Evolutionary conservation across 2,113 vertebrate genomes (phyloP), one percentile per base, ranked within the genome.

Genomic region (Festucalex cinctus): DNA sequence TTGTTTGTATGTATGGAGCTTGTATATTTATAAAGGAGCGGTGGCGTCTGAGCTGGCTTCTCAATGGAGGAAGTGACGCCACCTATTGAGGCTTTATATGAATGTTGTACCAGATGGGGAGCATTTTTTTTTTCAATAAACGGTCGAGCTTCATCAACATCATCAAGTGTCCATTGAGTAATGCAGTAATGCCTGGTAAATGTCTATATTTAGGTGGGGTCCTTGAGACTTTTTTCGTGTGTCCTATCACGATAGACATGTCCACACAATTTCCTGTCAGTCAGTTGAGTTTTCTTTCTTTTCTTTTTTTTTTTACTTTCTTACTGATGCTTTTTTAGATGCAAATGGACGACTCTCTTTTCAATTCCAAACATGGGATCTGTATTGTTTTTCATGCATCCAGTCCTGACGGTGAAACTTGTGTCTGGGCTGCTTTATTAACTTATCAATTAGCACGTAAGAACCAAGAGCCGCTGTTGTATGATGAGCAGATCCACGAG

Each of bases 1-100:
- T 86, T 82, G 75, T 86, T 84, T 84, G 85, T 92, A 91, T 91
- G 91, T 92, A 90, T 88, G 87, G 83, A 87, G 14, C 48, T 51
- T 49, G 63, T 65, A 32, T 65, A 39, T 61, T 91, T 91, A 91
- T 89, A 88, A 82, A 86, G 78, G 79, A 78, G 46, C 70, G 78
- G 68, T 70, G 62, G 76, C 82, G 78, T 75, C 69, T 76, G 70
- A 83, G 81, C 75, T 78, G 75, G 65, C 86, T 78, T 86, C 81
- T 72, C 76, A 37, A 51, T 3, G 76, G 74, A 76, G 83, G 69
- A 75, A 74, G 68, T 62, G 75, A 83, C 83, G 79, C 84, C 86
- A 74, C 84, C 85, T 85, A 80, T 68, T 77, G 85, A 82, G 71
- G 74, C 44, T 74, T 59, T 80, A 74, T 78, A 36, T 70, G 46